Evolutionary conservation across 2,113 vertebrate genomes (phyloP).

Genomic region (Poeciliopsis turrubarensis): DNA sequence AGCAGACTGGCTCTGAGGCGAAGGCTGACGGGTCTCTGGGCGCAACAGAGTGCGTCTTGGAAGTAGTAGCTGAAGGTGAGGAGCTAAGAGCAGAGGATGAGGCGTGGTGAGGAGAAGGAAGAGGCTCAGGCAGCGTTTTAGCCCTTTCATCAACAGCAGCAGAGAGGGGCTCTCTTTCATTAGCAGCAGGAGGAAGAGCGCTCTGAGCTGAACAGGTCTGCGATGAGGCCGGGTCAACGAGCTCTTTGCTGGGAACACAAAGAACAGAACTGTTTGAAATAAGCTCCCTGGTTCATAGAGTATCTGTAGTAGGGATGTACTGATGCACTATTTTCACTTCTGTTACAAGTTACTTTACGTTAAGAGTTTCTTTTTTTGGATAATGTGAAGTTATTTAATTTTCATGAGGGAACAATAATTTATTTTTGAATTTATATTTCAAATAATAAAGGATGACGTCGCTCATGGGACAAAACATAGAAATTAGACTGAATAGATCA

Average conservation of each 20-base stretch:
- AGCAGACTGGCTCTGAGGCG: conserved; percentile 24
- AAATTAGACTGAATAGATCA: too few relatives aligned
- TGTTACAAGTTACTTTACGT: too few relatives aligned
- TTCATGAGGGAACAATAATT: too few relatives aligned
- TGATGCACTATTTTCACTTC: too few relatives aligned
- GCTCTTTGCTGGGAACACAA: conserved; percentile 44
- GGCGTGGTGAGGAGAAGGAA: conserved; percentile 17
- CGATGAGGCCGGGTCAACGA: conserved; percentile 11
- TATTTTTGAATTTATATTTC: too few relatives aligned
- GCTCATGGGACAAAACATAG: too few relatives aligned
- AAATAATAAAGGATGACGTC: too few relatives aligned
- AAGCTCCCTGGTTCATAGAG: not conserved
- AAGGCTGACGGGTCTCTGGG: conserved; percentile 37
- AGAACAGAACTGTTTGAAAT: not conserved
- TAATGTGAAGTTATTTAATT: too few relatives aligned
- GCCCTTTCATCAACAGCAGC: conserved; percentile 49
- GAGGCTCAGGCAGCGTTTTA: conserved; percentile 44
- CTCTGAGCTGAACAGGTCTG: conserved; percentile 46
- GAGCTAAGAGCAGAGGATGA: conserved; percentile 29
- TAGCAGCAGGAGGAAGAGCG: conserved; percentile 28
- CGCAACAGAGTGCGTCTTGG: conserved; percentile 21
- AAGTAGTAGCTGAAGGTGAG: conserved; percentile 33
- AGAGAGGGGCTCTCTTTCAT: conserved; percentile 39
- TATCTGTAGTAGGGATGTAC: too few relatives aligned
- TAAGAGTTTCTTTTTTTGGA: too few relatives aligned